Evolutionary conservation across 2,113 vertebrate species (phyloP).

Genomic region (Daboia siamensis): DNA sequence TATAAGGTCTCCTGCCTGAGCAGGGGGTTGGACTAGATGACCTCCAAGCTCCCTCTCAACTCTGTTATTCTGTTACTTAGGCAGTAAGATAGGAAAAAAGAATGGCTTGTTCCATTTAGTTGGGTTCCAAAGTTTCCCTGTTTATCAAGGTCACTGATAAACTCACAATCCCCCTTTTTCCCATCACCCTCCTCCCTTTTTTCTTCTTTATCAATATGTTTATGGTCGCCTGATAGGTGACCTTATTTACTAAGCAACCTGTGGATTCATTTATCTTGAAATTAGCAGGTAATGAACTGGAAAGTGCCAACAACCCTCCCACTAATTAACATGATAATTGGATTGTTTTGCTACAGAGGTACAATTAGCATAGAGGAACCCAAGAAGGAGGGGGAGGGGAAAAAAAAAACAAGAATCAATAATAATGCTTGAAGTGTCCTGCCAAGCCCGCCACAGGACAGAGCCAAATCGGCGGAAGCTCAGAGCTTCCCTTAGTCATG

Average conservation of each 20-base stretch:
- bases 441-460: background rate
- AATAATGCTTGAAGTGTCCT: conserved; percentile 73
- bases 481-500: fast-evolving
- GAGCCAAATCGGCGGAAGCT: background rate
- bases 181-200: conserved; percentile 60
- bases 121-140: conserved; percentile 63
- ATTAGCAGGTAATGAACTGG: conserved; percentile 86
- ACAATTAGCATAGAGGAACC: conserved; percentile 80
- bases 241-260: conserved; percentile 84
- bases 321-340: conserved; percentile 88
- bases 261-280: conserved; percentile 87
- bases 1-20: background rate
- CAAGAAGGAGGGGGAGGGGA: conserved; percentile 49
- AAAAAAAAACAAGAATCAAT: conserved; percentile 71
- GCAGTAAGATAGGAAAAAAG: background rate
- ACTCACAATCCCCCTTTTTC: conserved; percentile 39
- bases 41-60: no score
- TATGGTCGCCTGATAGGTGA: conserved; percentile 82
- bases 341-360: conserved; percentile 82
- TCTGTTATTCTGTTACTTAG: background rate
- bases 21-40: no score
- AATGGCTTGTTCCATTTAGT: background rate
- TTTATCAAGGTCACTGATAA: conserved; percentile 14
- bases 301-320: conserved; percentile 84
- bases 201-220: conserved; percentile 88